Evolutionary conservation across 2,888 invertebrate species (phyloP).

Genomic region (Drosophila neonasuta): DNA sequence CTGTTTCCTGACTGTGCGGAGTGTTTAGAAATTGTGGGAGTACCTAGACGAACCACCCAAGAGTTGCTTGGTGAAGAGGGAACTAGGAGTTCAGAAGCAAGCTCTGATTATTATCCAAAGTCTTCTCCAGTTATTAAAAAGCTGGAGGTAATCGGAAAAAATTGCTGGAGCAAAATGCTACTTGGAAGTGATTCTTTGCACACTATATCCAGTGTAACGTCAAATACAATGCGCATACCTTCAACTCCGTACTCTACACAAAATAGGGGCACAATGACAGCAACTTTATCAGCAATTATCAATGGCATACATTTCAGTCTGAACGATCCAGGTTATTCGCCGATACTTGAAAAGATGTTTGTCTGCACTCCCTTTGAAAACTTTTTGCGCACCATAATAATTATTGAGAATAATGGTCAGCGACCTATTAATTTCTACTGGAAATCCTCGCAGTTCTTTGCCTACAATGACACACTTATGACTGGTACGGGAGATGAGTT

Average conservation of each 20-base stretch:
- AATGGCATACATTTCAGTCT: conserved; percentile 49
- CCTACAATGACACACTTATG: conserved; percentile 52
- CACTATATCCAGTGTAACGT: conserved; percentile 16
- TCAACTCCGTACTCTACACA: neutral
- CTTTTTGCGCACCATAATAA: conserved; percentile 59
- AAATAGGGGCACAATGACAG: neutral
- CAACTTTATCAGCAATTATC: conserved; percentile 34
- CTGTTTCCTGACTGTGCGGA: neutral
- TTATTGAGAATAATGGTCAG: conserved; percentile 67
- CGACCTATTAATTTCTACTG: conserved; percentile 58
- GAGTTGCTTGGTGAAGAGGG: neutral
- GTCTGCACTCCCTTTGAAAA: conserved; percentile 67
- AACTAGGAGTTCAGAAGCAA: neutral
- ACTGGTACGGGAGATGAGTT: conserved; percentile 55
- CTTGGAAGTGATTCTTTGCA: conserved; percentile 14
- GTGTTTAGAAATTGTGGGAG: neutral
- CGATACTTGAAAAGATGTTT: conserved; percentile 57
- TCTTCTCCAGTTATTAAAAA: conserved; percentile 54
- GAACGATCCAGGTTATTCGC: conserved; percentile 47
- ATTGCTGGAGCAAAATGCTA: neutral
- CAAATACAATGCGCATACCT: neutral
- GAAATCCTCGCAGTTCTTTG: conserved; percentile 57
- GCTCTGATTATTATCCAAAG: conserved; percentile 26
- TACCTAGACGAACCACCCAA: neutral
- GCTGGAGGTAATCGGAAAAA: conserved; percentile 57